Base-by-base conservation (phyloP, 2,113 vertebrate genomes). In the Saimiri boliviensis region DNA sequence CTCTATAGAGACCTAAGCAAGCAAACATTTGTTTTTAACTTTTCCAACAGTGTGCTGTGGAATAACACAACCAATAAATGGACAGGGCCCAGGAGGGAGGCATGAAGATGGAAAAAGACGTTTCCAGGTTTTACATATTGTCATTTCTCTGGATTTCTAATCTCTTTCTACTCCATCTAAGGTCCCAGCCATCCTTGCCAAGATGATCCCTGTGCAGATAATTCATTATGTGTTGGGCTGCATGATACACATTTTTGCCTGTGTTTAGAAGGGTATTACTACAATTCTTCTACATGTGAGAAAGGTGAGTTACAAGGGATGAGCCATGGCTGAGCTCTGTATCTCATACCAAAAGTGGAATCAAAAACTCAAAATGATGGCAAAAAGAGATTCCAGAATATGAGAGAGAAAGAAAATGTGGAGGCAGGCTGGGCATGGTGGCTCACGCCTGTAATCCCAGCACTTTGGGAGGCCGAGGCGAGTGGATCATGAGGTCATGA, bases 271-370 rank as follows among this genome's bases (percentile, higher is more conserved):
- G 98, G 98, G 4, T 97, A 68, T 52, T 99, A 98, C 89, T 98
- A 98, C 6, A 2, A 0, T 0, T 0, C 4, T 0, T 0, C 3
- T 0, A 5, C 0, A 4, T 99, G 99, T 70, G 0, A 3, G 0
- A 13, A 0, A 98, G 99, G 99, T 99, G 92, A 98, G 99, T 97
- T 95, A 25, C 8, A 19, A 86, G 35, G 45, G 25, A 35, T 68
- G 37, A 58, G 40, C 37, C 25, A 3, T 1, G 32, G 37, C 19
- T 56, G 47, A 89, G 16, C 47, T 70, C 70, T 76, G 32, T 25
- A 11, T 52, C 49, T 73, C 56, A 25, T 21, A 81, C 35, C 63
- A 56, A 45, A 70, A 81, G 49, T 47, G 42, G 14, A 63, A n/a
- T 16, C 5, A 32, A 73, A 91, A 91, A 82, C 21, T 45, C 42